phyloP scores from a whole-genome alignment of 1,140 invertebrate genomes.

The Ceratina japonica region DNA sequence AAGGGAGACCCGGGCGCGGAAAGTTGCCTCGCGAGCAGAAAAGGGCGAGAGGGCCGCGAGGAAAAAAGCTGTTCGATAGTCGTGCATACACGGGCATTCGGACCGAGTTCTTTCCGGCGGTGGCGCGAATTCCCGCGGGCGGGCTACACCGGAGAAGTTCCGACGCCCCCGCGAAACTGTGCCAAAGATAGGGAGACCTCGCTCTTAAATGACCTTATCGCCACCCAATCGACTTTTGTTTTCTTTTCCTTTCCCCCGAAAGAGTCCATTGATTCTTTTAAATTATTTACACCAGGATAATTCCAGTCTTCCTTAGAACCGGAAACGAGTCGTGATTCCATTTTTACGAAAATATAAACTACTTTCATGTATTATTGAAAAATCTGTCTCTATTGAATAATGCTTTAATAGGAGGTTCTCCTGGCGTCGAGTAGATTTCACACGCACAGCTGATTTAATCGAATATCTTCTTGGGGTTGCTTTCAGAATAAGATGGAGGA shows the following conservation, averaged over 20 bases:
- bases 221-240: background rate
- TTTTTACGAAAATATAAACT: background rate
- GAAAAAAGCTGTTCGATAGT: constrained; percentile 8
- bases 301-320: background rate
- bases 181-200: constrained; percentile 15
- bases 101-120: background rate
- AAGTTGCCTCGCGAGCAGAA: background rate
- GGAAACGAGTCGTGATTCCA: background rate
- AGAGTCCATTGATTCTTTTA: constrained; percentile 8
- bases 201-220: constrained; percentile 15
- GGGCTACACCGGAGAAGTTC: background rate
- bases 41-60: background rate
- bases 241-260: background rate
- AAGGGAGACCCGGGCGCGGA: background rate
- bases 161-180: constrained; percentile 2
- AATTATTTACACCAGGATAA: constrained; percentile 24
- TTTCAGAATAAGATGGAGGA: constrained; percentile 75
- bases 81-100: background rate
- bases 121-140: constrained; percentile 20
- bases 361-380: too few species aligned
- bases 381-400: too few species aligned
- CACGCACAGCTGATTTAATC: background rate
- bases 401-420: too few species aligned
- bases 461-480: background rate
- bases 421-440: background rate